Base-by-base conservation (phyloP, 2,888 invertebrate genomes). In the Agrotis clavis region DNA sequence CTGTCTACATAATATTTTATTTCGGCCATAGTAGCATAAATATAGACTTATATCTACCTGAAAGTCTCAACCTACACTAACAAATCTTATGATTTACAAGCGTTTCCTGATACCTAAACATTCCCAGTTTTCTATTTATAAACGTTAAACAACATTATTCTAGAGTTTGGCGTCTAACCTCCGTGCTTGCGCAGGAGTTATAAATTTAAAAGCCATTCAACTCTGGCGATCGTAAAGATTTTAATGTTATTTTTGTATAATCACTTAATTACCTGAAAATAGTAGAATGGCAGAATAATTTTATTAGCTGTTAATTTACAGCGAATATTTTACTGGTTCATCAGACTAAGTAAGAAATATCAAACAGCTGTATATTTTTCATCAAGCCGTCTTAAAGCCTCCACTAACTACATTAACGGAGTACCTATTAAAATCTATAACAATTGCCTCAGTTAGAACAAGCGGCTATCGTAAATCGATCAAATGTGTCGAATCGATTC, bases 141-240 rank as follows among this genome's bases (percentile, higher is more conserved):
- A 79, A 82, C 64, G 64, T 74, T 74, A 69, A 70, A 81, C 76
- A 86, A 72, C 79, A 81, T 76, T 71, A 81, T 81, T 79, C 65
- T 67, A 64, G 68, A 73, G 75, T 77, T 85, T 77, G 82, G 77
- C 83, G 74, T 77, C 72, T 77, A 81, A 74, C 69, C 82, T 83
- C 79, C 57, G 67, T 48, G 74, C 75, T 77, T 65, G 60, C 64
- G 64, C 67, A 71, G 75, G 21, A 67, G 79, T 77, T 83, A 74
- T 86, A 78, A 83, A 85, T 82, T 83, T 79, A 73, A 83, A 80
- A 86, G 83, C 87, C 85, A 86, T 85, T 86, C 85, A 85, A 79
- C 85, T 86, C 79, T 21, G 68, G 57, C 72, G 76, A 16, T 74
- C 75, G 56, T 86, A 71, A 82, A 81, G 60, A 71, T 72, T 79